Evolutionary conservation across 2,888 invertebrate species (phyloP).

Genomic region (Lithosia quadra): DNA sequence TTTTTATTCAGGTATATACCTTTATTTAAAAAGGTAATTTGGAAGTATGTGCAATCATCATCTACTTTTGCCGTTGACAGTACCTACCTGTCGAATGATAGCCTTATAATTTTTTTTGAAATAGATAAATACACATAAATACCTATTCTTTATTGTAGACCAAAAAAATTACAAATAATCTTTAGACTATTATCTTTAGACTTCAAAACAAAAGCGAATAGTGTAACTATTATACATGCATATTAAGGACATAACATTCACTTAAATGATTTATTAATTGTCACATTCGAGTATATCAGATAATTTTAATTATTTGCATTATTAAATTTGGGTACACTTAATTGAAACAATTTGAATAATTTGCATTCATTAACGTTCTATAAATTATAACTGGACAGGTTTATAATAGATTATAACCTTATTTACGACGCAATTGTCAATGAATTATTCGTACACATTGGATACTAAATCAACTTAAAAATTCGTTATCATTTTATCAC

Average conservation of each 20-base stretch:
- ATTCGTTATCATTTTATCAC: too few relatives aligned
- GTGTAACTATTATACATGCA: neutral
- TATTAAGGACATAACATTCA: neutral
- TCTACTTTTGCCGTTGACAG: too few relatives aligned
- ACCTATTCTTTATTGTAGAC: too few relatives aligned
- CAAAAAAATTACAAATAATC: too few relatives aligned
- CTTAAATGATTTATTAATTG: constrained; percentile 12
- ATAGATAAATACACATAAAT: too few relatives aligned
- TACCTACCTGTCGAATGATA: too few relatives aligned
- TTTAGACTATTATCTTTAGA: too few relatives aligned
- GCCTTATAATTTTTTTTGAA: too few relatives aligned
- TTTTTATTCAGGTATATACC: too few relatives aligned
- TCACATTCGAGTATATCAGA: constrained; percentile 21
- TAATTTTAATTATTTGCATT: constrained; percentile 31
- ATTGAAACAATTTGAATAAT: constrained; percentile 28
- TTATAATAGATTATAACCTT: constrained; percentile 33
- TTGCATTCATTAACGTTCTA: constrained; percentile 43
- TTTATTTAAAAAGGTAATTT: too few relatives aligned
- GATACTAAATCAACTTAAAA: neutral
- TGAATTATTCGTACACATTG: constrained; percentile 12
- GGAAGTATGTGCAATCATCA: too few relatives aligned
- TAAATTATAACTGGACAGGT: constrained; percentile 37
- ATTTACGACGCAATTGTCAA: constrained; percentile 11
- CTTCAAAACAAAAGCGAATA: neutral
- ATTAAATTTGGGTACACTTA: constrained; percentile 30